These are phyloP conservation scores for Odobenus rosmarus DNA, from an alignment of 2,113 vertebrate species.

Conservation along the genomic window DNA sequence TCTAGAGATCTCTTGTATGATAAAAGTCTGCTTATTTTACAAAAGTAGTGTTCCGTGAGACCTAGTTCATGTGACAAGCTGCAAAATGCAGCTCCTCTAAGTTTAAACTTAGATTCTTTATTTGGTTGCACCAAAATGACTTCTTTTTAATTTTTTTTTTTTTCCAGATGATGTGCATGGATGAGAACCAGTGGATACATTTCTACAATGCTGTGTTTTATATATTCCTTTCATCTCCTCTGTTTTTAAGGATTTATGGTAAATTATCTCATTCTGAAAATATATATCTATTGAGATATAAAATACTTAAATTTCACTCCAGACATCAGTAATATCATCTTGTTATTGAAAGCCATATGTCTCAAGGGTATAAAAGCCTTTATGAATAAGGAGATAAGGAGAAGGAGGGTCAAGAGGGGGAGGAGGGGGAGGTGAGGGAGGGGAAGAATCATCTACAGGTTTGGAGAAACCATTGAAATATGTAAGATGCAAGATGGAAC, in stretches of 20 bases:
- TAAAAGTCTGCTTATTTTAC: slow-evolving; percentile 1
- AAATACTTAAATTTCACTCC: not conserved
- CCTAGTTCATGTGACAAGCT: not conserved
- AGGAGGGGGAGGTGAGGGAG: accelerated
- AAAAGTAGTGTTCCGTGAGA: not conserved
- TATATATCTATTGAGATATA: not conserved
- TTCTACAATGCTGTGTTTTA: not conserved
- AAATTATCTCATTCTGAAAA: not conserved
- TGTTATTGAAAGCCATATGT: not conserved
- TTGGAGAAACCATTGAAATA: not conserved
- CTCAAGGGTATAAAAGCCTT: not conserved
- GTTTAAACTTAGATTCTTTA: not conserved
- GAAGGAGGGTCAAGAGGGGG: not conserved
- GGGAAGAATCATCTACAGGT: not conserved
- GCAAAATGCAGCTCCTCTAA: not conserved
- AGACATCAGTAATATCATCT: not conserved
- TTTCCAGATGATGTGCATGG: not conserved
- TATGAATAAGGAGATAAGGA: not conserved
- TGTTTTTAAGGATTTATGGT: not conserved
- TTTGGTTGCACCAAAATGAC: not conserved
- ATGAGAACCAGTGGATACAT: not conserved
- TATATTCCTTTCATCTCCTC: not conserved
- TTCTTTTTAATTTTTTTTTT: not conserved
- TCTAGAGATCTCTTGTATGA: not conserved
- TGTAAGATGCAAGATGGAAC: not conserved